Evolutionary conservation across 1,140 invertebrate species (phyloP).

Genomic region (Thaumetopoea pityocampa): DNA sequence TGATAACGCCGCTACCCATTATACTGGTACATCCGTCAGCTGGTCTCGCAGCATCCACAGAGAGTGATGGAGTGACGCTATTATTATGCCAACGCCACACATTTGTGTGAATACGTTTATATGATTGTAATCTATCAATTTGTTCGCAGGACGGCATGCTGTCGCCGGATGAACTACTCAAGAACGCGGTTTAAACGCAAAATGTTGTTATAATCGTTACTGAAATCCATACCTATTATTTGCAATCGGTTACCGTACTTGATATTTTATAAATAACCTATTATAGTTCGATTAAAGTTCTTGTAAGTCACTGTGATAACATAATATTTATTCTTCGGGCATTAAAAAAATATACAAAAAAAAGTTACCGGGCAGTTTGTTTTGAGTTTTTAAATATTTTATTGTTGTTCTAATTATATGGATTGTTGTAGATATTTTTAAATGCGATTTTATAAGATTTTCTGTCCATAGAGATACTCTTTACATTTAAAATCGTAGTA

Average conservation of each 20-base stretch:
- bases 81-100: no score
- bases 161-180: conserved; percentile 59
- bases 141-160: conserved; percentile 61
- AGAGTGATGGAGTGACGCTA: no score
- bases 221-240: conserved; percentile 33
- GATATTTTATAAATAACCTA: conserved; percentile 43
- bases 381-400: conserved; percentile 11
- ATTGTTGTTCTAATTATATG: conserved; percentile 22
- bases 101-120: background rate
- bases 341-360: conserved; percentile 25
- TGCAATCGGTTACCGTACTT: conserved; percentile 39
- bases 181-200: conserved; percentile 51
- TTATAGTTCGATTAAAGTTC: conserved; percentile 48
- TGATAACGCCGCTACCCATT: no score
- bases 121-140: conserved; percentile 3
- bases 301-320: conserved; percentile 57
- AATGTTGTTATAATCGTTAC: conserved; percentile 36
- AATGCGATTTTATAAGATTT: conserved; percentile 30
- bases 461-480: conserved; percentile 32
- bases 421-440: conserved; percentile 38
- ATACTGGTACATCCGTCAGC: no score
- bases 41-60: no score
- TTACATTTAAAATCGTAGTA: conserved; percentile 23
- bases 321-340: conserved; percentile 22
- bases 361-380: conserved; percentile 3